phyloP scores from a whole-genome alignment of 2,888 invertebrate species.

The Oligia strigilis region DNA sequence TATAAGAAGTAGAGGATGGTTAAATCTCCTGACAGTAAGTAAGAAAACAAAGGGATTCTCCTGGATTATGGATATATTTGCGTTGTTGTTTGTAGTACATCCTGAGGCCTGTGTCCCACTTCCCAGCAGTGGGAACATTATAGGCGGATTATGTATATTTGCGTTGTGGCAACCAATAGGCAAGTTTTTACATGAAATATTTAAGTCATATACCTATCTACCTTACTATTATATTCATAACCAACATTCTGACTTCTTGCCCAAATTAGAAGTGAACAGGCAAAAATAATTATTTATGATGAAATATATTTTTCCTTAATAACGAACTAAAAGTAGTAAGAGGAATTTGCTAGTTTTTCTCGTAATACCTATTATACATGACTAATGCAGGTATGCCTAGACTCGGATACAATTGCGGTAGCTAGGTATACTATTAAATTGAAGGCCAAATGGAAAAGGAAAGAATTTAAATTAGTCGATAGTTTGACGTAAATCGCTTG shows the following conservation, averaged over 20 bases:
- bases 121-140: background rate
- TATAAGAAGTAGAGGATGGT: background rate
- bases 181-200: background rate
- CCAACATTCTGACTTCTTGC: background rate
- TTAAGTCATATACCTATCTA: background rate
- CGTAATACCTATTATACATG: constrained; percentile 30
- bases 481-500: constrained; percentile 37
- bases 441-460: constrained; percentile 42
- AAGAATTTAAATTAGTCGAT: constrained; percentile 41
- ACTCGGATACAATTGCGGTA: constrained; percentile 21
- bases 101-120: background rate
- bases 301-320: background rate
- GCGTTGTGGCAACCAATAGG: background rate
- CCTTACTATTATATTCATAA: background rate
- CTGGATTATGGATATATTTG: background rate
- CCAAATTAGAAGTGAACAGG: background rate
- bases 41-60: background rate
- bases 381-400: constrained; percentile 45
- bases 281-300: background rate
- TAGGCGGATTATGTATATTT: background rate
- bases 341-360: constrained; percentile 46
- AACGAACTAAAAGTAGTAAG: background rate
- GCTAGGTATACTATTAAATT: constrained; percentile 25
- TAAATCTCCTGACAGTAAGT: background rate
- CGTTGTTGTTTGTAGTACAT: background rate